These are phyloP conservation scores for Hydrolagus colliei DNA, from an alignment of 2,797 vertebrate genomes.

Conservation along the genomic window DNA sequence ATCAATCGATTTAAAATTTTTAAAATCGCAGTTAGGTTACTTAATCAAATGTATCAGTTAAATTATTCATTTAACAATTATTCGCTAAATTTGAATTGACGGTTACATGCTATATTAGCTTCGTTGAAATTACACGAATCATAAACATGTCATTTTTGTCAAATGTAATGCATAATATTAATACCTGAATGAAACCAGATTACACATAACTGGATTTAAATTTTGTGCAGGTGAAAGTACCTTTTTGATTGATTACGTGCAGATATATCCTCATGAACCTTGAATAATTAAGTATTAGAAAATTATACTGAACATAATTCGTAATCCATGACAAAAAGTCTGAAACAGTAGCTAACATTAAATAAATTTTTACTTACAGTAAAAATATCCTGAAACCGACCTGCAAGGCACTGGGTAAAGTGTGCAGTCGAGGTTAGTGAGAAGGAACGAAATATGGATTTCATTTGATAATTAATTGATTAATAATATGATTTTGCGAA, in stretches of 20 bases:
- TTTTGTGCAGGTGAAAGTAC: too few relatives aligned
- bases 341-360: background rate
- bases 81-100: background rate
- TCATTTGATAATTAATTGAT: background rate
- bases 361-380: background rate
- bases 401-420: background rate
- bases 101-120: background rate
- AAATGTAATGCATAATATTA: background rate
- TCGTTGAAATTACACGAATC: background rate
- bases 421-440: background rate
- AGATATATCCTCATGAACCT: background rate
- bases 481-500: slow-evolving; percentile 2
- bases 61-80: background rate
- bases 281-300: background rate
- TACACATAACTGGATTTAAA: background rate
- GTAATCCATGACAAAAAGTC: background rate
- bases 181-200: slow-evolving; percentile 25
- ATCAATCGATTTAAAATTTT: background rate
- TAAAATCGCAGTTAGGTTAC: background rate
- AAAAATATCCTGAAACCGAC: background rate
- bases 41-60: background rate
- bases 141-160: slow-evolving; percentile 19
- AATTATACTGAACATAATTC: background rate
- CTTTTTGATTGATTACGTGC: background rate
- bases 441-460: background rate